phyloP scores from a whole-genome alignment of 1,140 invertebrate species.

The Aphaenogaster ashmeadi region DNA sequence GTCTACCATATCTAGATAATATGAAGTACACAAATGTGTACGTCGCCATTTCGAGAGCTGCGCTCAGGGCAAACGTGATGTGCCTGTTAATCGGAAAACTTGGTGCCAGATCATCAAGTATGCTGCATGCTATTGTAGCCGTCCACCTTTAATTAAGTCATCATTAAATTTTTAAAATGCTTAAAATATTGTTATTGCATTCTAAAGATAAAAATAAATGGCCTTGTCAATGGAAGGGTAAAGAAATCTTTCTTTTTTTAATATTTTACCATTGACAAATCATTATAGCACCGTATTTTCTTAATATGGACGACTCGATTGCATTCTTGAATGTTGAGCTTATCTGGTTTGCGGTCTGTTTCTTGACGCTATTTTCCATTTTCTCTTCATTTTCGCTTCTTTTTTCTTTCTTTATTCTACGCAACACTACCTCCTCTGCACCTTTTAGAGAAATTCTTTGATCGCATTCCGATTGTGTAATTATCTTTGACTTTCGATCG shows the following conservation, averaged over 20 bases:
- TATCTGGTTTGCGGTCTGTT: slow-evolving; percentile 2
- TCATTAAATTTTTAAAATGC: not conserved
- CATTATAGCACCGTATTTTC: slow-evolving; percentile 68
- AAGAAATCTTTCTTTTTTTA: not conserved
- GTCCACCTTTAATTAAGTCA: slow-evolving; percentile 79
- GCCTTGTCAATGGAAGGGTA: not conserved
- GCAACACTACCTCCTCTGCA: slow-evolving; percentile 57
- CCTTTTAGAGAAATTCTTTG: slow-evolving; percentile 39
- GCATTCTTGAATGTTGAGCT: slow-evolving; percentile 32
- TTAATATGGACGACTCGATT: slow-evolving; percentile 51
- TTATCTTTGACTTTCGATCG: slow-evolving; percentile 52
- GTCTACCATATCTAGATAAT: slow-evolving; percentile 79
- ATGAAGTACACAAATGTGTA: slow-evolving; percentile 81
- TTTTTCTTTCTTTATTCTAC: slow-evolving; percentile 47
- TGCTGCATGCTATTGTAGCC: slow-evolving; percentile 77
- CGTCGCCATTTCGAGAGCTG: slow-evolving; percentile 78
- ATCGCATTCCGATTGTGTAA: slow-evolving; percentile 25
- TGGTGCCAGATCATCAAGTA: slow-evolving; percentile 76
- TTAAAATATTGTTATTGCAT: not conserved
- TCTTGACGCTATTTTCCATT: not conserved
- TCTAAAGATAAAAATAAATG: not conserved
- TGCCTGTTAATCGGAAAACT: slow-evolving; percentile 80
- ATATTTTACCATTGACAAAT: slow-evolving; percentile 74
- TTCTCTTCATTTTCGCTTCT: slow-evolving; percentile 41
- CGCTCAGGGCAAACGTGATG: slow-evolving; percentile 81